Base-by-base conservation (phyloP, 2,113 vertebrate genomes). In the Cathartes aura region DNA sequence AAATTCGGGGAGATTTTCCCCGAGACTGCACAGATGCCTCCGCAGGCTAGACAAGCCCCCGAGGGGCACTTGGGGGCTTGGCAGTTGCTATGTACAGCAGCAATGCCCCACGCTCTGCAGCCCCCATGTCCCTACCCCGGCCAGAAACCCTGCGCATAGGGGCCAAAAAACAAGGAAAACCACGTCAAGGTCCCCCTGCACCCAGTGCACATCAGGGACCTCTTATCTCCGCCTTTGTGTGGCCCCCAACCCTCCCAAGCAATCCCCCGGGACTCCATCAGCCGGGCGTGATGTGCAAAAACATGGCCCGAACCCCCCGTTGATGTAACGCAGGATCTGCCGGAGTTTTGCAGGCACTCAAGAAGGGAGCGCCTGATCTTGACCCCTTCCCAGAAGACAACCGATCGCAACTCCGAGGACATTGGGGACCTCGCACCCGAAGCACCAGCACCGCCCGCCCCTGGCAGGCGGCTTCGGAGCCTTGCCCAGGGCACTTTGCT, bases 271-370 rank as follows among this genome's bases (percentile, higher is more conserved):
- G 26, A 22, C 52, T 74, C 60, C 67, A 14, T 15, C 52, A 40
- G 15, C 43, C 2, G 0, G 74, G 17, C 0, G 6, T 0, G 11
- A 80, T 1, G 11, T 3, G 36, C 24, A 15, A 30, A 45, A 24
- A 2, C 47, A 21, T 3, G 2, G 2, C 50, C 18, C 2, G 6
- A 58, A 3, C 15, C 20, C 58, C 15, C 5, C 1, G 3, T 0
- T 26, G 52, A 42, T 5, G 11, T 5, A 8, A 17, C 2, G 1
- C 20, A 6, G 74, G 67, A 60, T 11, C 66, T 24, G 32, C 15
- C 1, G 3, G 73, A 30, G 38, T 4, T n/a, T 14, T 12, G 23
- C 40, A 11, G 42, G 36, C 11, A 3, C 58, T 22, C 3, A 3
- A 15, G 32, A 36, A 21, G 74, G 8, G 3, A 23, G 4, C 2